phyloP scores from a whole-genome alignment of 2,888 invertebrate species.

The Epinotia bilunana region DNA sequence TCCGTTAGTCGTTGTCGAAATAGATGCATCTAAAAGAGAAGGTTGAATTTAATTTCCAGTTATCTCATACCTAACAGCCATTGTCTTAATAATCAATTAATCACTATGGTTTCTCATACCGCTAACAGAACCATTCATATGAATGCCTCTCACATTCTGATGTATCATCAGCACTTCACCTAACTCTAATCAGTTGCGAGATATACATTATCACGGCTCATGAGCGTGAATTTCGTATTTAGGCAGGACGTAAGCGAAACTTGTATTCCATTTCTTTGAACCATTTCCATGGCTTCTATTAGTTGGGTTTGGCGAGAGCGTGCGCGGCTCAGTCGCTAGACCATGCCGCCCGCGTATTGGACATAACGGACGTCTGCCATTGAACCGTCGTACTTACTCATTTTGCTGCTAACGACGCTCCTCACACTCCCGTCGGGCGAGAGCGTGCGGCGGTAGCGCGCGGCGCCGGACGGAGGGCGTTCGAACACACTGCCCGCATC shows the following conservation, averaged over 20 bases:
- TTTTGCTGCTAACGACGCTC: constrained; percentile 82
- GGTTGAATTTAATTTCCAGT: background rate
- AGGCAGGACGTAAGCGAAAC: too few relatives aligned
- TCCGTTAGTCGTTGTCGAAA: constrained; percentile 78
- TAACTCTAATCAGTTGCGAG: too few relatives aligned
- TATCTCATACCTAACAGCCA: too few relatives aligned
- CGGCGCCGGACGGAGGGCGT: constrained; percentile 76
- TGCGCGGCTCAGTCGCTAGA: background rate
- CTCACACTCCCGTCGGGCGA: constrained; percentile 82
- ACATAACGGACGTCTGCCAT: background rate
- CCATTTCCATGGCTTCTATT: too few relatives aligned
- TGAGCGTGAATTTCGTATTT: too few relatives aligned
- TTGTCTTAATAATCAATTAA: too few relatives aligned
- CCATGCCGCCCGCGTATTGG: background rate
- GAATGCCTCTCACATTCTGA: too few relatives aligned
- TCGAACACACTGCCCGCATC: constrained; percentile 81
- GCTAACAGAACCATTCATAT: too few relatives aligned
- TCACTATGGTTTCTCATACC: too few relatives aligned
- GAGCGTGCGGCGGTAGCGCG: constrained; percentile 71
- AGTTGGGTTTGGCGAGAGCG: background rate
- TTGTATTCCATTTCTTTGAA: too few relatives aligned
- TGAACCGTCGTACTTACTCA: constrained; percentile 70
- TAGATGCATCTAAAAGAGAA: constrained; percentile 72
- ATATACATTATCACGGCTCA: too few relatives aligned
- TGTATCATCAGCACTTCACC: too few relatives aligned